These are phyloP conservation scores for Zosterops japonicus DNA, from an alignment of 2,113 vertebrate species.

Conservation along the genomic window DNA sequence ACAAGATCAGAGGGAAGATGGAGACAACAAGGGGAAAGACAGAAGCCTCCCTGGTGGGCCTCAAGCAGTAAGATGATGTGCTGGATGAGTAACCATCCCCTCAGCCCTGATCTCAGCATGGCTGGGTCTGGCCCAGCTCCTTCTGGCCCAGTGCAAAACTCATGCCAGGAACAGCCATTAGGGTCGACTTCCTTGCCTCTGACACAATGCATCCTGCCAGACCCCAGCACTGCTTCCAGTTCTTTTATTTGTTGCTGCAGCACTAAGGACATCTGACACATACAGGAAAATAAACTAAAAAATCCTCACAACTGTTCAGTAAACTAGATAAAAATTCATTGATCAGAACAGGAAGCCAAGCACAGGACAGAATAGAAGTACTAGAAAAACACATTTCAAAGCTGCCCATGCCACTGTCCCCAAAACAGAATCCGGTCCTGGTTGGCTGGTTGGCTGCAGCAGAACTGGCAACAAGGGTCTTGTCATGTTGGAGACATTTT, in stretches of 20 bases:
- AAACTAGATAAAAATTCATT: background rate
- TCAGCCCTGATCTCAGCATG: background rate
- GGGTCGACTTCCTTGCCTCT: rapidly evolving
- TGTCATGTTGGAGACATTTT: background rate
- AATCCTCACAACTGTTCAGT: background rate
- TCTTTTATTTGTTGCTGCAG: background rate
- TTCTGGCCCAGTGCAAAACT: background rate
- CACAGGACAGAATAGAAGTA: background rate
- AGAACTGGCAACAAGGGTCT: background rate
- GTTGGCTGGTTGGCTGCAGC: background rate
- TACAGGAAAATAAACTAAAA: background rate
- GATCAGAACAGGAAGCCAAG: background rate
- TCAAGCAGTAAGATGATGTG: background rate
- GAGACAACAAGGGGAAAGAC: background rate
- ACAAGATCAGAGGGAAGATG: background rate
- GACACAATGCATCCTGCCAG: background rate
- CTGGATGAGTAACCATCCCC: background rate
- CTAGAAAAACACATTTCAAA: background rate
- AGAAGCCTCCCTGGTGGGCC: background rate
- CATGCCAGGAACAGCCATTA: background rate
- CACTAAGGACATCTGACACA: background rate
- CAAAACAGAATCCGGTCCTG: background rate
- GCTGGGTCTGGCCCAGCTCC: background rate
- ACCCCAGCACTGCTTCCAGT: background rate
- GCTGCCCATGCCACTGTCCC: rapidly evolving